A percentile compares a stretch with the other conserved stretches of the same genome.
phyloP scores from a whole-genome alignment of 2,888 invertebrate species.

The Ophion ellenae region DNA sequence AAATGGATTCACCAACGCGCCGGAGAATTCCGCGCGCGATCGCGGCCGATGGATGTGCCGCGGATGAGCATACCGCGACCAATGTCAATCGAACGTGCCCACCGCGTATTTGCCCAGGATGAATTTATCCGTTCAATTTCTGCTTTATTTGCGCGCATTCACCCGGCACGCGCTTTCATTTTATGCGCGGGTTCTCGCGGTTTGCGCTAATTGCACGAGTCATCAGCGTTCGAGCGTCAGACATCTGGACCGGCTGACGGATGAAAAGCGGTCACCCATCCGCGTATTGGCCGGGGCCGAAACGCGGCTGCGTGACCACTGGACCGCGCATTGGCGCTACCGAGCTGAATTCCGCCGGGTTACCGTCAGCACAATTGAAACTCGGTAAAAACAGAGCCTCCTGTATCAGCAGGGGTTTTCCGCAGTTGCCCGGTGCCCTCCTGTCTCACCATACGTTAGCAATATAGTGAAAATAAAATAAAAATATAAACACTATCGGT shows the following conservation, averaged over 20 bases:
- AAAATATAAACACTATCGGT: background rate
- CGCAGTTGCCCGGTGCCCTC: background rate
- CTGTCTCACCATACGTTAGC: background rate
- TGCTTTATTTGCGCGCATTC: constrained; percentile 43
- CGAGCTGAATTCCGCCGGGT: background rate
- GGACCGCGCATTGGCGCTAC: background rate
- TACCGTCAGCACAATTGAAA: background rate
- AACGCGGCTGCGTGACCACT: background rate
- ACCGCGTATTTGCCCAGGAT: constrained; percentile 57
- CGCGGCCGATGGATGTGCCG: constrained; percentile 37
- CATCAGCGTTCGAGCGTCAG: constrained; percentile 21
- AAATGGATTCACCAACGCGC: constrained; percentile 70
- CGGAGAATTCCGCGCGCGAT: constrained; percentile 39
- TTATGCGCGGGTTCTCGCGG: background rate
- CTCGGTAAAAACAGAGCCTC: background rate
- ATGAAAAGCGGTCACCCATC: background rate
- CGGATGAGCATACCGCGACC: constrained; percentile 30
- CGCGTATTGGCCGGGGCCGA: background rate
- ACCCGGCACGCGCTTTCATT: background rate
- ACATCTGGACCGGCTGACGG: background rate
- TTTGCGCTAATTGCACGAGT: constrained; percentile 26
- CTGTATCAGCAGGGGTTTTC: background rate
- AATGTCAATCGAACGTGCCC: constrained; percentile 67
- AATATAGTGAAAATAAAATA: background rate
- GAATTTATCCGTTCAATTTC: constrained; percentile 68